Percentiles rank a stretch among this genome's conserved stretches.
Conservation (phyloP, 2,797 vertebrate genomes). For the Hydrocynus forskahlii region DNA sequence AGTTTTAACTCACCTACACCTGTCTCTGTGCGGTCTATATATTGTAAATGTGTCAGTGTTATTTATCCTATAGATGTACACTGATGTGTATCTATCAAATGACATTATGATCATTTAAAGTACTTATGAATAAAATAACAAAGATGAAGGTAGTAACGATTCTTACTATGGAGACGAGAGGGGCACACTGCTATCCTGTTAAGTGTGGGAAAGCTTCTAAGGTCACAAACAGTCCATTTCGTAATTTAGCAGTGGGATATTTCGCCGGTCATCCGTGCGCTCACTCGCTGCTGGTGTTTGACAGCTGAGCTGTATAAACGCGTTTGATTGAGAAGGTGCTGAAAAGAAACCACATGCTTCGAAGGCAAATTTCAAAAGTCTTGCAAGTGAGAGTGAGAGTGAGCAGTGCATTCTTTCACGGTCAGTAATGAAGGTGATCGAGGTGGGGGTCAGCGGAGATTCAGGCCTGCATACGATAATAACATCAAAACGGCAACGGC, state of each 20-base stretch:
- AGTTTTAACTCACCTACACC: too few species aligned
- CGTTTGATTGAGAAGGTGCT: slow-evolving; percentile 40
- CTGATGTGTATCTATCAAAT: too few species aligned
- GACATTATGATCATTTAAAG: too few species aligned
- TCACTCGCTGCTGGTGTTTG: slow-evolving; percentile 32
- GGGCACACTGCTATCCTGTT: too few species aligned
- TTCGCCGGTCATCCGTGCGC: slow-evolving; percentile 20
- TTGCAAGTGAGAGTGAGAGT: neutral
- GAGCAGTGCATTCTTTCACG: neutral
- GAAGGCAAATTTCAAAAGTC: slow-evolving; percentile 1
- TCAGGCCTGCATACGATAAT: neutral
- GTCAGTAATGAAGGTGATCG: neutral
- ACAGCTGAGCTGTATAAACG: slow-evolving; percentile 38
- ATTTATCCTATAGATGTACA: too few species aligned
- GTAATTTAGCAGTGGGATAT: slow-evolving; percentile 31
- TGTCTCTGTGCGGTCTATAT: too few species aligned
- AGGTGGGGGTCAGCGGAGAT: neutral
- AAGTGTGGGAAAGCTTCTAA: neutral
- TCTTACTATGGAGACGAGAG: too few species aligned
- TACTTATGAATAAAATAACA: too few species aligned
- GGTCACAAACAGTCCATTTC: slow-evolving; percentile 24
- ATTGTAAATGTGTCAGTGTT: too few species aligned
- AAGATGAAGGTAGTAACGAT: too few species aligned
- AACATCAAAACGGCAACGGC: neutral
- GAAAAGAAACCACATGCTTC: slow-evolving; percentile 42